Conservation (phyloP, 2,113 vertebrate genomes). For the Chelonoidis abingdonii region DNA sequence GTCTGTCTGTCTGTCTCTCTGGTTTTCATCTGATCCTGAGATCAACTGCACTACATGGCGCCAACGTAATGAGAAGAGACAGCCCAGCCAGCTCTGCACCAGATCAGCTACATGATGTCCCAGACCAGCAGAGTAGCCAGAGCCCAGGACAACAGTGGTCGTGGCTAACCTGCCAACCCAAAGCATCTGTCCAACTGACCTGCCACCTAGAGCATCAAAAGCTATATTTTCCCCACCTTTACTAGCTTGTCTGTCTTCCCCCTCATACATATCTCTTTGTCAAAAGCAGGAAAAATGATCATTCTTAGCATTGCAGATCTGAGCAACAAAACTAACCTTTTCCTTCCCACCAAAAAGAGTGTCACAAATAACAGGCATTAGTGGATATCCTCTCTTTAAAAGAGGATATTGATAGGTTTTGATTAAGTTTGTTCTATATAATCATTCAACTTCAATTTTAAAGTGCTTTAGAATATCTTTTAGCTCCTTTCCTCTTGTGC, state of each 20-base stretch:
- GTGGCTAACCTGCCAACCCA: background rate
- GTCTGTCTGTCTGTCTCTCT: background rate
- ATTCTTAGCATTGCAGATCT: background rate
- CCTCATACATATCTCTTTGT: background rate
- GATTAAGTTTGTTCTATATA: background rate
- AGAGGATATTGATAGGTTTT: background rate
- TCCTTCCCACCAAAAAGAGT: background rate
- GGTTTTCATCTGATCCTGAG: background rate
- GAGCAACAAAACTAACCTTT: background rate
- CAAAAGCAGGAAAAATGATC: background rate
- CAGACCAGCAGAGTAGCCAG: background rate
- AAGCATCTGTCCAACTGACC: background rate
- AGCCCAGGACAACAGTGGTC: background rate
- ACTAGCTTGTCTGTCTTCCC: background rate
- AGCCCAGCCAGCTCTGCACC: background rate
- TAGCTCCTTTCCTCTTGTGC: background rate
- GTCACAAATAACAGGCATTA: background rate
- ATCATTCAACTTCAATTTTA: background rate
- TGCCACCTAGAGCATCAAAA: background rate
- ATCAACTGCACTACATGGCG: background rate
- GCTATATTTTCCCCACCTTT: background rate
- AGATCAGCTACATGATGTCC: background rate
- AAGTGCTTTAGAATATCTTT: background rate
- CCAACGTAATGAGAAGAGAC: background rate
- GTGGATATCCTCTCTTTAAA: background rate